phyloP scores from a whole-genome alignment of 2,113 vertebrate genomes.

The Sialia sialis region DNA sequence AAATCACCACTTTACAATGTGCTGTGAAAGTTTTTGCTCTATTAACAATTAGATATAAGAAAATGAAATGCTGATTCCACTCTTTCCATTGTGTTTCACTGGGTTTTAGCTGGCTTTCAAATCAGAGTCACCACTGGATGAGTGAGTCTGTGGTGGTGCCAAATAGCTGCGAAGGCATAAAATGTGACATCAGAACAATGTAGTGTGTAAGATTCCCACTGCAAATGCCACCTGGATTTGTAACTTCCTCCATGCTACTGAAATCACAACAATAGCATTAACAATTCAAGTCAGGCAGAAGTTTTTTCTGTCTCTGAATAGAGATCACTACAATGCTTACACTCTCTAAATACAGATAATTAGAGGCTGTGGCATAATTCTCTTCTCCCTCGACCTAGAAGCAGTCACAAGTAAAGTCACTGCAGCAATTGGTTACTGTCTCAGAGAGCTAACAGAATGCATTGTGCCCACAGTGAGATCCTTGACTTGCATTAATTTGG shows the following conservation, averaged over 20 bases:
- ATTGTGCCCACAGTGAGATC: not conserved
- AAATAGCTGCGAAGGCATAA: not conserved
- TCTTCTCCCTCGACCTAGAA: conserved; percentile 1
- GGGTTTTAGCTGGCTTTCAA: not conserved
- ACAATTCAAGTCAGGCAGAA: conserved; percentile 34
- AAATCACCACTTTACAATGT: not conserved
- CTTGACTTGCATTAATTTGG: not conserved
- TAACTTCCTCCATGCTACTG: not conserved
- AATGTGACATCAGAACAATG: not conserved
- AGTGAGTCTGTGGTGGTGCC: not conserved
- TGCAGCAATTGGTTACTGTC: not conserved
- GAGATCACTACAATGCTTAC: conserved; percentile 16
- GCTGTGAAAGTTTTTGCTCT: not conserved
- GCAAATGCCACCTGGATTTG: not conserved
- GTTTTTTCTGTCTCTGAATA: conserved; percentile 8
- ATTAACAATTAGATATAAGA: not conserved
- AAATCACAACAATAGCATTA: conserved; percentile 2
- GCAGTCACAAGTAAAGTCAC: not conserved
- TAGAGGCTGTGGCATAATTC: conserved; percentile 25
- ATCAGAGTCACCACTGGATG: not conserved
- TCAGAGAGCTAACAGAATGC: not conserved
- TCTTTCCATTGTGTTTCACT: not conserved
- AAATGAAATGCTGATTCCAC: not conserved
- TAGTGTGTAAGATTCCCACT: not conserved
- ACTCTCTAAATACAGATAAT: conserved; percentile 37